Percentiles rank a stretch among this genome's conserved stretches.
Conservation (phyloP, 2,797 vertebrate genomes). For the Onychomys leucogaster region DNA sequence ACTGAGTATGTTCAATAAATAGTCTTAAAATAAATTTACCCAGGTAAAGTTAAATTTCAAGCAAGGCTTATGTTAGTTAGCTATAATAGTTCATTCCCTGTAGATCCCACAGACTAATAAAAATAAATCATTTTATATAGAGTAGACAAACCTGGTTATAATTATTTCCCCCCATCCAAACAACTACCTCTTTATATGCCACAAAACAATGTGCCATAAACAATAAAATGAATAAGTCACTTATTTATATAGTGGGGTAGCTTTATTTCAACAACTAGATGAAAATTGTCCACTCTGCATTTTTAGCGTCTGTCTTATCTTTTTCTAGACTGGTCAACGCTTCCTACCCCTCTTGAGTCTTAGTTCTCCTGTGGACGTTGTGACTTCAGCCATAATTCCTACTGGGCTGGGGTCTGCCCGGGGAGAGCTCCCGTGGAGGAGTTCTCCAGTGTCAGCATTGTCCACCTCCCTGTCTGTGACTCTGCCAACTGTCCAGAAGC, state of each 20-base stretch:
- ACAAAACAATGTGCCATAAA: background rate
- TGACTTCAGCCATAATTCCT: too few species aligned
- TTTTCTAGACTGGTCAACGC: background rate
- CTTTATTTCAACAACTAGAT: background rate
- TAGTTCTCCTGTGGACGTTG: background rate
- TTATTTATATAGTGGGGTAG: background rate
- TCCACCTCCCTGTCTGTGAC: too few species aligned
- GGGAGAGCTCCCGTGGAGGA: background rate
- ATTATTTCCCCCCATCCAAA: background rate
- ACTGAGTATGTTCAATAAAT: background rate
- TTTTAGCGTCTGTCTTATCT: background rate
- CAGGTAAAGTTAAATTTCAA: background rate
- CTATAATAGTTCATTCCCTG: background rate
- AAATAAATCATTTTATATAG: background rate
- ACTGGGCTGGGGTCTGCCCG: background rate
- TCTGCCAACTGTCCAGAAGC: background rate
- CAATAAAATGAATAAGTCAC: background rate
- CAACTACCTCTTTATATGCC: background rate
- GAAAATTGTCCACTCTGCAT: background rate
- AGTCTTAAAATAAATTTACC: background rate
- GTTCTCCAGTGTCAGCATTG: background rate
- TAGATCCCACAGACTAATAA: background rate
- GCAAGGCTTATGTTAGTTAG: background rate
- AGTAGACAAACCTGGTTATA: background rate
- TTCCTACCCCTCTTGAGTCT: background rate